A percentile compares a stretch with the other conserved stretches of the same genome.
These are phyloP conservation scores for Drosophila meridiana DNA, from an alignment of 2,888 invertebrate genomes.

Conservation along the genomic window DNA sequence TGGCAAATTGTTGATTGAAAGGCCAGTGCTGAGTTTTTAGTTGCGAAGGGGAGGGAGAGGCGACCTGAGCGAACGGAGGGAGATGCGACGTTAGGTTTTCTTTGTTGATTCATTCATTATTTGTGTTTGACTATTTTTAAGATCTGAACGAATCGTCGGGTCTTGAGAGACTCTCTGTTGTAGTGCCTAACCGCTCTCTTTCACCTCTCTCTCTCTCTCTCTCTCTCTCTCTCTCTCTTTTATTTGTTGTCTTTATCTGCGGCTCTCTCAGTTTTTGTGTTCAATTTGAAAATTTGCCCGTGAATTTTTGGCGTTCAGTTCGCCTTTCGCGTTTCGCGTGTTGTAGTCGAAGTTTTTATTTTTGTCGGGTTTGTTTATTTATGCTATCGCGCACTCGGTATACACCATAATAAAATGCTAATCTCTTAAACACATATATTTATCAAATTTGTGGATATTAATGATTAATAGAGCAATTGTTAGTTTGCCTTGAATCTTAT, in stretches of 20 bases:
- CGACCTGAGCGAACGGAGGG: slow-evolving; percentile 11
- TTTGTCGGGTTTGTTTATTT: slow-evolving; percentile 40
- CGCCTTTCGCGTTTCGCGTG: slow-evolving; percentile 70
- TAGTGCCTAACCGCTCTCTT: background rate
- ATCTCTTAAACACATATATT: slow-evolving; percentile 44
- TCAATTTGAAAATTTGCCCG: slow-evolving; percentile 59
- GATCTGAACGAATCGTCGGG: slow-evolving; percentile 37
- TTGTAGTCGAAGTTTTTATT: slow-evolving; percentile 48
- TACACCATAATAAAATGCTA: slow-evolving; percentile 25
- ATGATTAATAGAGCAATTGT: slow-evolving; percentile 12
- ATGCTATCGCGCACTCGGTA: slow-evolving; percentile 29
- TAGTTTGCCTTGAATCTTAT: slow-evolving; percentile 6
- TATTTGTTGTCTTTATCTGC: slow-evolving; percentile 31
- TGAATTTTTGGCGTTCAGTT: slow-evolving; percentile 70
- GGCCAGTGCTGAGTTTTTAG: slow-evolving; percentile 33
- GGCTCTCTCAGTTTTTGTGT: slow-evolving; percentile 37
- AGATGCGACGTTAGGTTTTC: slow-evolving; percentile 36
- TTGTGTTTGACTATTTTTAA: slow-evolving; percentile 65
- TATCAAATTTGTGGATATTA: slow-evolving; percentile 31
- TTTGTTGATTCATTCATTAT: slow-evolving; percentile 43
- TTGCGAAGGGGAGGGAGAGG: slow-evolving; percentile 9
- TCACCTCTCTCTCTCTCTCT: background rate
- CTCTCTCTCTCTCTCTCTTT: slow-evolving; percentile 5
- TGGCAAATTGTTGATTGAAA: slow-evolving; percentile 66
- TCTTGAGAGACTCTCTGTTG: slow-evolving; percentile 18